Base-by-base conservation (phyloP, 2,888 invertebrate species). In the Pristionchus fissidentatus region DNA sequence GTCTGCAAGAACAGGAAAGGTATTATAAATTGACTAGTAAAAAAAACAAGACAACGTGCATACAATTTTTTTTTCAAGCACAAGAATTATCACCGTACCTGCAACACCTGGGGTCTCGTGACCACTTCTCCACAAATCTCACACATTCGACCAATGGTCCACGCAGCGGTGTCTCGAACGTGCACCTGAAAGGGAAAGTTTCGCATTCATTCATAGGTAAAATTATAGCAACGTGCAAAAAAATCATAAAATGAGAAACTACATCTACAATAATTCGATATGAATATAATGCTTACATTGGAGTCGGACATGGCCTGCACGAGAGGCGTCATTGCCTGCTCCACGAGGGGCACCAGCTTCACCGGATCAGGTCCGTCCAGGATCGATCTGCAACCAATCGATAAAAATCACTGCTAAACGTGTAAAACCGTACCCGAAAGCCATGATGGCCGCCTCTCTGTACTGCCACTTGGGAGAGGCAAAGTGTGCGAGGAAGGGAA, bases 91-190 rank as follows among this genome's bases (percentile, higher is more conserved):
- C 32, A 70, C 46, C 55, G 5, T 55, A 84, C 85, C 57, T 83
- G 84, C 52, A 92, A 81, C 38, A 90, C 86, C 38, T 87, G 85
- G 32, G 87, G 85, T 77, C 88, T 89, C 43, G 85, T 89, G n/a
- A 88, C 91, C n/a, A 92, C 84, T 15, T 89, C 90, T 29, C 90
- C 90, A 83, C 90, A 91, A 1, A 88, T 95, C 93, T 99, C 99
- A 93, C 98, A 99, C 87, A 99, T 97, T 86, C 98, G 95, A 13
- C 98, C 98, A 89, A 99, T 96, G 0, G 97, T 97, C 99, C 99
- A 99, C 0, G 98, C 98, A 0, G 97, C 96, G 0, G 98, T 98
- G 93, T 99, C 98, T 86, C 97, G 94, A 0, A 99, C 98, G 26
- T 87, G 87, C 22, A 90, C 85, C 90, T 90, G 83, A 77, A 87